Evolutionary conservation across 2,888 invertebrate genomes (phyloP), one percentile per base, ranked within the genome.

Genomic region (Callosobruchus maculatus): DNA sequence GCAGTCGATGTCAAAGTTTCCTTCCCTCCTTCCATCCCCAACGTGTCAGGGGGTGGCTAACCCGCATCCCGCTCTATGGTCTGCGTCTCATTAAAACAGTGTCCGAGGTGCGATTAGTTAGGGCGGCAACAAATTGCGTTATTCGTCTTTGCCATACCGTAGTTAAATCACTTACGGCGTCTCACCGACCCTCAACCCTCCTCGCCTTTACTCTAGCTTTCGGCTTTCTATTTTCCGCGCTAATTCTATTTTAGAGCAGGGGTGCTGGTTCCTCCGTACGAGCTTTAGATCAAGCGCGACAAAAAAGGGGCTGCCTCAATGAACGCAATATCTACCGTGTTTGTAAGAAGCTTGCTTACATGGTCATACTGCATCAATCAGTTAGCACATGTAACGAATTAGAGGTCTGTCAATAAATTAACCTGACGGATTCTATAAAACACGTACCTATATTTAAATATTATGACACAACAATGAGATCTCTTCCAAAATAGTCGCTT

Each of bases 21-120:
- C n/a, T n/a, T n/a, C n/a, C n/a, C n/a, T n/a, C n/a, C n/a, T n/a
- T n/a, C n/a, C 49, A 49, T 49, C 49, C 49, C 18, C 49, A 49
- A 49, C 5, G 49, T 49, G 49, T 49, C 49, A 7, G 49, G 49
- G 49, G 49, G 49, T 18, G 49, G 49, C 49, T 49, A 49, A 49
- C 49, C 49, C 49, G 13, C 49, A 49, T 13, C 49, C 49, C 49
- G 49, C 86, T 83, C 85, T 84, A 80, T 81, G 83, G 86, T 86
- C n/a, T 86, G 85, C 86, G 83, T 85, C 85, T 87, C 87, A 87
- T 87, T 87, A 87, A 87, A 87, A 87, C 86, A 86, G 86, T 87
- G 87, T 87, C 87, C 87, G 84, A 84, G 87, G 86, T 84, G 84
- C 87, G 86, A 87, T 87, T 87, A 87, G 87, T 87, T 86, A 84